These are phyloP conservation scores for Plestiodon gilberti DNA, from an alignment of 2,113 vertebrate species.

Conservation along the genomic window DNA sequence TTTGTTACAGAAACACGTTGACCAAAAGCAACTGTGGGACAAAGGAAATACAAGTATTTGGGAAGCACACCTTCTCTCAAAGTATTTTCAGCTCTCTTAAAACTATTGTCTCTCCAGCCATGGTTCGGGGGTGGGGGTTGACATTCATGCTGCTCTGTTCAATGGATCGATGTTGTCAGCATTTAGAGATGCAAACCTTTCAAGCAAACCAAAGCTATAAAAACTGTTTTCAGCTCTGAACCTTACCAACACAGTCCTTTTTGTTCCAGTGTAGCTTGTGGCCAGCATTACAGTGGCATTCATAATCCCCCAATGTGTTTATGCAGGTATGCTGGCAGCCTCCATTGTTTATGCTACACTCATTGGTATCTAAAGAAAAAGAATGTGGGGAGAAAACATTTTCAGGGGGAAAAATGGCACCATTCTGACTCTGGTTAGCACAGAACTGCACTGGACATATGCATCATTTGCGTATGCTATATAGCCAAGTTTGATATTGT, in stretches of 20 bases:
- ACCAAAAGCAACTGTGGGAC: neutral
- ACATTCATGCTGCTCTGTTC: slow-evolving; percentile 12
- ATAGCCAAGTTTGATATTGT: neutral
- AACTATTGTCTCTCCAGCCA: neutral
- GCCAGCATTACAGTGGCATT: slow-evolving; percentile 88
- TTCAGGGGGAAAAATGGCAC: neutral
- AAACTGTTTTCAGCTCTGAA: neutral
- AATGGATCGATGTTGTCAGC: neutral
- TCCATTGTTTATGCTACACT: slow-evolving; percentile 95
- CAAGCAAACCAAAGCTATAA: slow-evolving; percentile 9
- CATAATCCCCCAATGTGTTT: slow-evolving; percentile 87
- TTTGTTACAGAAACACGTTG: neutral
- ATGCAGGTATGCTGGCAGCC: slow-evolving; percentile 92
- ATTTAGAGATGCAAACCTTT: slow-evolving; percentile 9
- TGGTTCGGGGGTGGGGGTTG: neutral
- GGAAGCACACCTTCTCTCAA: neutral
- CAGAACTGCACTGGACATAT: neutral
- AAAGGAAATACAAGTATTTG: neutral
- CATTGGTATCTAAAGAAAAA: slow-evolving; percentile 85
- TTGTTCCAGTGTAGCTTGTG: slow-evolving; percentile 97
- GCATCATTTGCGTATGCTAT: neutral
- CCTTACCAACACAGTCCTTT: slow-evolving; percentile 98
- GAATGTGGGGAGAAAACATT: slow-evolving; percentile 32
- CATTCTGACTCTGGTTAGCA: neutral
- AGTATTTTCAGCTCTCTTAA: neutral